Evolutionary conservation across 2,888 invertebrate genomes (phyloP).

Genomic region (Scaptomyza parva): DNA sequence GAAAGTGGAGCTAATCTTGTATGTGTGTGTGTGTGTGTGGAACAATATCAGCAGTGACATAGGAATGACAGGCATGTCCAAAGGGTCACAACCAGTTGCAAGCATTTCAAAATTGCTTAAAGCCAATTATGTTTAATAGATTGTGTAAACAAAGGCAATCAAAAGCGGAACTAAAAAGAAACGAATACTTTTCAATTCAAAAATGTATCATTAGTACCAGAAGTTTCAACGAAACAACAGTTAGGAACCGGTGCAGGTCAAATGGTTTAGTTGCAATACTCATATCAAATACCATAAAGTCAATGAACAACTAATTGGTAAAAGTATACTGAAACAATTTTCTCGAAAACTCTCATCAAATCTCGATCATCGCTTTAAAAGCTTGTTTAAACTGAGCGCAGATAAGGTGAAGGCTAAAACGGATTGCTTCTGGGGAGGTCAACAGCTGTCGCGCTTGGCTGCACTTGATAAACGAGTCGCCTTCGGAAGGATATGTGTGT

Average conservation of each 20-base stretch:
- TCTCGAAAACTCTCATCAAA: not conserved
- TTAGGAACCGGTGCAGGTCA: no score
- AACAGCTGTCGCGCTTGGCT: conserved; percentile 61
- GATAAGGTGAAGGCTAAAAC: conserved; percentile 1
- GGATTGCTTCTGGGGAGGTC: not conserved
- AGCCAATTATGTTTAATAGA: conserved; percentile 36
- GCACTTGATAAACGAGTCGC: conserved; percentile 64
- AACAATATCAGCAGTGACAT: conserved; percentile 24
- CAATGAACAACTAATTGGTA: no score
- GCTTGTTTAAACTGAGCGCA: conserved; percentile 21
- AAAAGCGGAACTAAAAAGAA: not conserved
- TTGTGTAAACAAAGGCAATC: not conserved
- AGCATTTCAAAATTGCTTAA: conserved; percentile 35
- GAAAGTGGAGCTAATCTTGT: conserved; percentile 38
- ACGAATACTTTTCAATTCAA: no score
- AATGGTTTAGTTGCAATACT: no score
- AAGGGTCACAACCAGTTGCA: conserved; percentile 36
- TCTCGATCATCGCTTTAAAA: conserved; percentile 35
- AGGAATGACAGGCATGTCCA: conserved; percentile 43
- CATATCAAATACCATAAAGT: no score
- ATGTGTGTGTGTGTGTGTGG: conserved; percentile 20
- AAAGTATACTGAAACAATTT: no score
- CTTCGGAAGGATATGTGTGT: conserved; percentile 7
- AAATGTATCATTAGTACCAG: no score
- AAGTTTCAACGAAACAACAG: no score